These are phyloP conservation scores for Periparus ater DNA, from an alignment of 2,797 vertebrate genomes.

Conservation along the genomic window DNA sequence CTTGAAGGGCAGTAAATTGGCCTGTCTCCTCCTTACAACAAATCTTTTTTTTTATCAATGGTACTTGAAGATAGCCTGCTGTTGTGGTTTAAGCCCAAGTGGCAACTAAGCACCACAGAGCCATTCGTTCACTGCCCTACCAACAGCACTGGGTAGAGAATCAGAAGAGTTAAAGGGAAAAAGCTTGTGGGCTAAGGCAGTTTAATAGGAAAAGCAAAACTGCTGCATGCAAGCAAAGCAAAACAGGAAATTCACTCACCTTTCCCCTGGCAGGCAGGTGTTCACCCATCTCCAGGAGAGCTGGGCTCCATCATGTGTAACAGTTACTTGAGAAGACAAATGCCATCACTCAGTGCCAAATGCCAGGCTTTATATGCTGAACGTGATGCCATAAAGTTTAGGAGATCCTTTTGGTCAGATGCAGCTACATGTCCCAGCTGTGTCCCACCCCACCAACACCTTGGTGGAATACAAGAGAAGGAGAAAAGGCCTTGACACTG, in stretches of 20 bases:
- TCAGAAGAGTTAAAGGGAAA: background rate
- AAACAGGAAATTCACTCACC: background rate
- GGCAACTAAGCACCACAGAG: background rate
- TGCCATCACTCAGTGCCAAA: too few species aligned
- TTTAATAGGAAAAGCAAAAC: background rate
- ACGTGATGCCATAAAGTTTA: background rate
- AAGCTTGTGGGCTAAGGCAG: rapidly evolving
- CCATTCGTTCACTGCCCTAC: rapidly evolving
- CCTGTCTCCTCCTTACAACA: background rate
- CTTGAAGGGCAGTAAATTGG: background rate
- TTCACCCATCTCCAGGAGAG: background rate
- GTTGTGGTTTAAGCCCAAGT: background rate
- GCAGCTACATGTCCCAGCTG: background rate
- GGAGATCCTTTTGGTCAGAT: background rate
- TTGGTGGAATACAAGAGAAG: background rate
- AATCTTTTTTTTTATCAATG: background rate
- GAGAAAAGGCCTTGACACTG: background rate
- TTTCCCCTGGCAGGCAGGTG: background rate
- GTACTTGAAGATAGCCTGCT: background rate
- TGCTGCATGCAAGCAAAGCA: background rate
- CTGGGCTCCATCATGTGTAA: background rate
- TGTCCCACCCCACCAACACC: background rate
- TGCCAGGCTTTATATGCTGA: background rate
- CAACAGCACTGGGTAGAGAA: background rate
- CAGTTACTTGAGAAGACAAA: background rate